Conservation (phyloP, 2,888 invertebrate species). For the Melolontha melolontha region DNA sequence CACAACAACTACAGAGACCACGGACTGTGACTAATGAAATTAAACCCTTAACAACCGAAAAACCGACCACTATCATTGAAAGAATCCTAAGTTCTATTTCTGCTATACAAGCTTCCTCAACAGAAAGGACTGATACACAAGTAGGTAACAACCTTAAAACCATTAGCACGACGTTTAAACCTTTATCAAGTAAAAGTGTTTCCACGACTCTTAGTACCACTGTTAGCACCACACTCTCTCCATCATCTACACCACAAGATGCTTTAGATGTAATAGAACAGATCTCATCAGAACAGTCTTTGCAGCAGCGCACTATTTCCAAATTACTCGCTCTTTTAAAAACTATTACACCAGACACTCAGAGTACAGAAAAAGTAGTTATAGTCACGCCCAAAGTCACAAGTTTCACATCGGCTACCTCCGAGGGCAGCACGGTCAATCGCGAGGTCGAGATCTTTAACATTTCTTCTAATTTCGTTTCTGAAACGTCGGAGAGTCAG, state of each 20-base stretch:
- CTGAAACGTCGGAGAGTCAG: constrained; percentile 25
- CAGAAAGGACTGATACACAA: constrained; percentile 55
- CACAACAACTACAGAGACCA: constrained; percentile 44
- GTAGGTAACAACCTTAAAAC: constrained; percentile 62
- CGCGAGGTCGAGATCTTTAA: constrained; percentile 48
- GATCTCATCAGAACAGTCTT: constrained; percentile 58
- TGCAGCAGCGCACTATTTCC: constrained; percentile 61
- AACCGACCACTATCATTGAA: constrained; percentile 64
- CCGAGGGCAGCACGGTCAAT: constrained; percentile 26
- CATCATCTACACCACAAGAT: constrained; percentile 49
- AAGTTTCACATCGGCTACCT: constrained; percentile 42
- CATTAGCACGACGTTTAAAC: constrained; percentile 50
- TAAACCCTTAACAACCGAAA: constrained; percentile 59
- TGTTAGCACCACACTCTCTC: constrained; percentile 41
- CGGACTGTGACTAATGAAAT: constrained; percentile 44
- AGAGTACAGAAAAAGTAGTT: constrained; percentile 52
- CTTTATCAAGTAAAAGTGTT: constrained; percentile 32
- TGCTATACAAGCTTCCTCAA: constrained; percentile 60
- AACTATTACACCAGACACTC: constrained; percentile 58
- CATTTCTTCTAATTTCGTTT: constrained; percentile 39
- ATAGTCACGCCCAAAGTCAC: constrained; percentile 60
- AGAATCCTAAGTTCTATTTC: constrained; percentile 63
- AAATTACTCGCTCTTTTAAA: constrained; percentile 62
- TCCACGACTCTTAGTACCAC: constrained; percentile 42
- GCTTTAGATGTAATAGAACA: constrained; percentile 60